Base-by-base conservation (phyloP, 2,888 invertebrate genomes). In the Cabera pusaria region DNA sequence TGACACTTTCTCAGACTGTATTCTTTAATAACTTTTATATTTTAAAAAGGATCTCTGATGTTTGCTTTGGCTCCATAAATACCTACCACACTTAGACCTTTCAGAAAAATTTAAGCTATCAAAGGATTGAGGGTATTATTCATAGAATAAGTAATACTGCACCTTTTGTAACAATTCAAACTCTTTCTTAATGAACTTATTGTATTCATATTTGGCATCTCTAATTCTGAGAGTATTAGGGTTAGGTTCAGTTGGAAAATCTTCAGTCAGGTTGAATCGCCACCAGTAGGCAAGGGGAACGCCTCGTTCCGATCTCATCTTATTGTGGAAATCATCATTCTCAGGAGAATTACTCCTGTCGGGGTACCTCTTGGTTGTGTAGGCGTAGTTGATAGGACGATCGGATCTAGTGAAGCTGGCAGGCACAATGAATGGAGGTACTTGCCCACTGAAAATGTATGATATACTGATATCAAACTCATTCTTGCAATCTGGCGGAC, bases 321-420 rank as follows among this genome's bases (percentile, higher is more conserved):
- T 77, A 29, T 64, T 73, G 41, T 81, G 79, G 14, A 76, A 58
- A 11, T 72, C 68, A 3, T 69, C 79, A 23, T 71, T 75, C 3
- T 66, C 60, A 0, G 64, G 51, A 5, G 55, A 49, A 0, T 34
- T 31, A 18, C 47, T 44, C 2, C 47, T 31, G 14, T 63, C 51
- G 60, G 64, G 56, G 31, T 66, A 69, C 41, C 76, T 57, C 67
- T 90, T 70, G 52, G 79, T 63, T 44, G 81, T 72, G 45, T 88
- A 85, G 5, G 69, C 49, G 56, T 86, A 81, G 48, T 67, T 65
- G 21, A 81, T 76, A 3, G 90, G 85, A 8, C 89, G 91, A 64
- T 96, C 97, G 52, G 93, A 92, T 49, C 96, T 91, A 11, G 95
- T 93, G 74, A 96, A 97, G 18, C 92, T 87, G 8, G 93, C 85